Evolutionary conservation across 1,140 invertebrate genomes (phyloP), one percentile per base, ranked within the genome.

Genomic region (Chelonus insularis): DNA sequence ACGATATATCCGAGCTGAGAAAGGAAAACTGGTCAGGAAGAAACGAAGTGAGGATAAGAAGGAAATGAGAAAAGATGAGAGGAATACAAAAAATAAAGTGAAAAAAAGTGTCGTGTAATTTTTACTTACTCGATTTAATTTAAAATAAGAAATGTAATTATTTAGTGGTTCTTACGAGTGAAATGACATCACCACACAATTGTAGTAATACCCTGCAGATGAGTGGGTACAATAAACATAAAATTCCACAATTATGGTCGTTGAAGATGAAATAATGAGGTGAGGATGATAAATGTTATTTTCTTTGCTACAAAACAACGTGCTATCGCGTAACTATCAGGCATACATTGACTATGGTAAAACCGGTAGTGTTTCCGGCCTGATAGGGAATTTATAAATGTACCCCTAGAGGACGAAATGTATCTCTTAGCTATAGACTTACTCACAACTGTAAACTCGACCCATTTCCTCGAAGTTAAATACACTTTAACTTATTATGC

Each of bases 11-110:
- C 29, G 21, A 48, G 14, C 36, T 14, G 21, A 45, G 8, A 32
- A 14, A 57, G 20, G 23, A 29, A 41, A 12, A 48, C 12, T 48
- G 45, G 45, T 48, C 45, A 48, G 25, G n/a, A 14, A 57, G 39
- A 23, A 37, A 41, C 11, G 16, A 32, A 20, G 54, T 7, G 23
- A 57, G 41, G 29, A 57, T 57, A 14, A 25, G 21, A 5, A 41
- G 20, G 23, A 37, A 56, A 57, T 57, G 21, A 32, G 41, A 45
- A 20, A 37, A 20, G 36, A 8, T 45, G 1, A 9, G 12, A 11
- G 9, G 4, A 18, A 29, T 29, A 29, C 3, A 29, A 3, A 29
- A 29, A 29, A 29, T 29, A 29, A 29, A 29, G 25, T 29, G 25
- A 29, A 29, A 29, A 29, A 4, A 29, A 29, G 14, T 43, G 18